Evolutionary conservation across 1,140 invertebrate species (phyloP).

Genomic region (Mesaphorura yosii): DNA sequence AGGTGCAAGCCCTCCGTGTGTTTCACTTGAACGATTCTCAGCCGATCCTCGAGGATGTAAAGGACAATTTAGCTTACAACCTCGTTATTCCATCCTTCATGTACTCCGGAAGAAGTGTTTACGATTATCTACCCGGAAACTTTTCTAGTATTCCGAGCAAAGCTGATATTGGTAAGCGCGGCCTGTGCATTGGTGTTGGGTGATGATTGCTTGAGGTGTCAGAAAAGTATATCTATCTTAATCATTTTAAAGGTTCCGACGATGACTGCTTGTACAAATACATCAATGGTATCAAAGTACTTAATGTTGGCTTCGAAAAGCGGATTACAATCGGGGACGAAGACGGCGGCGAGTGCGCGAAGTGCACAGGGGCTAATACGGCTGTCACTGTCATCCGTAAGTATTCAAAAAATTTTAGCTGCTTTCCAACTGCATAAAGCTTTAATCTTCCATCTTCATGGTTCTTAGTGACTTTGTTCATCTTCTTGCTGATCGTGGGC

Average conservation of each 20-base stretch:
- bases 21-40: background rate
- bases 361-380: background rate
- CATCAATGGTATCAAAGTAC: background rate
- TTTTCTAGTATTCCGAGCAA: no score
- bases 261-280: constrained; percentile 1
- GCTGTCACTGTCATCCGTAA: constrained; percentile 12
- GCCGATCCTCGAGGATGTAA: background rate
- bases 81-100: background rate
- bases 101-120: background rate
- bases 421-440: no score
- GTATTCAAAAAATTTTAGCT: background rate
- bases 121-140: background rate
- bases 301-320: background rate
- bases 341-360: background rate
- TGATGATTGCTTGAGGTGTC: no score
- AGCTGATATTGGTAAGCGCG: no score
- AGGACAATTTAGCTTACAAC: background rate
- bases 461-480: constrained; percentile 15
- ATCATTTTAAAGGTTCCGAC: no score
- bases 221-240: no score
- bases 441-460: background rate
- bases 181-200: no score
- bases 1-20: background rate
- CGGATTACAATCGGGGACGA: constrained; percentile 1
- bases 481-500: constrained; percentile 2